Percentiles rank a stretch among this genome's conserved stretches.
Conservation (phyloP, 1,140 invertebrate genomes). For the Cephus cinctus region DNA sequence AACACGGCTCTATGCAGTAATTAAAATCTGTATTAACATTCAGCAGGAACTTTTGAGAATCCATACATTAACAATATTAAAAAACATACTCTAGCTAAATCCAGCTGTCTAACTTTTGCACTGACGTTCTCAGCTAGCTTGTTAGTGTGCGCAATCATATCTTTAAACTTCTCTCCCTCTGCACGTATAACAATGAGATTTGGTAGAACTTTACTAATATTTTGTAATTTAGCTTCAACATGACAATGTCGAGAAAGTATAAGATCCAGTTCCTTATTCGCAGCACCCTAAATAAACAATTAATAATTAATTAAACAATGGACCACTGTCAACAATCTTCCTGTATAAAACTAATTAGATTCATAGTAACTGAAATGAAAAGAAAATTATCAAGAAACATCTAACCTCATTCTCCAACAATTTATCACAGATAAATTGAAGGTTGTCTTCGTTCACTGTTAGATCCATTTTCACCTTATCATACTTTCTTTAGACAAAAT, state of each 20-base stretch:
- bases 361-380: not conserved
- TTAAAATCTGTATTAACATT: constrained; percentile 8
- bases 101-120: constrained; percentile 91
- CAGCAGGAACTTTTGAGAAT: constrained; percentile 7
- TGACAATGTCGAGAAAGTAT: constrained; percentile 62
- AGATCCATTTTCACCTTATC: constrained; percentile 1
- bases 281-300: constrained; percentile 54
- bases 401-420: not conserved
- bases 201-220: constrained; percentile 65
- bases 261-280: constrained; percentile 61
- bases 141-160: constrained; percentile 85
- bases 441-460: not conserved
- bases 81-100: constrained; percentile 81
- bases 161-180: constrained; percentile 75
- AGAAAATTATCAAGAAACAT: not conserved
- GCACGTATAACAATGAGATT: constrained; percentile 67
- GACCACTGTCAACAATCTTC: not conserved
- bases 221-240: constrained; percentile 68
- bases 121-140: constrained; percentile 91
- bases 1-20: constrained; percentile 74
- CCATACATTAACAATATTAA: constrained; percentile 7
- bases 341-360: not conserved
- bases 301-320: constrained; percentile 7
- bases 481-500: too few species aligned
- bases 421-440: not conserved